Percentiles rank a stretch among this genome's conserved stretches.
These are phyloP conservation scores for Anthophora plumipes DNA, from an alignment of 2,888 invertebrate genomes.

Conservation along the genomic window DNA sequence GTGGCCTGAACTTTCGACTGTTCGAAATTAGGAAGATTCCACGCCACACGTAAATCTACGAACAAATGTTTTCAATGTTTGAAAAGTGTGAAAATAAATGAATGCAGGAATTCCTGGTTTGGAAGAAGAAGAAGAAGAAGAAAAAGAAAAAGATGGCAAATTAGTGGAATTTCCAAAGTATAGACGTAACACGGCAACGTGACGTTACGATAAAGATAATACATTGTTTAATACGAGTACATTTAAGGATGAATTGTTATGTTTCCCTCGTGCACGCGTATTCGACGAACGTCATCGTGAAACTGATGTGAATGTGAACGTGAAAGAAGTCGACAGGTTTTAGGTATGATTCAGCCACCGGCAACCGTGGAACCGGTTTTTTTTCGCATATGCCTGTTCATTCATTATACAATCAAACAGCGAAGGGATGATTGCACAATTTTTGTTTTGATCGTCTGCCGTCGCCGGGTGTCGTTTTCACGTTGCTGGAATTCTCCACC, in stretches of 20 bases:
- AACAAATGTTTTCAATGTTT: neutral
- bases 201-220: constrained; percentile 3
- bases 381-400: constrained; percentile 57
- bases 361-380: constrained; percentile 68
- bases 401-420: constrained; percentile 70
- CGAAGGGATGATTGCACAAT: constrained; percentile 65
- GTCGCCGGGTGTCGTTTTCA: constrained; percentile 6
- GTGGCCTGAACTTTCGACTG: neutral
- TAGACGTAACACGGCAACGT: neutral
- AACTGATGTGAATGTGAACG: constrained; percentile 28
- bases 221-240: neutral
- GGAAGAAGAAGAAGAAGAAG: too few species aligned
- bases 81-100: neutral
- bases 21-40: neutral
- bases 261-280: neutral
- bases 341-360: constrained; percentile 70
- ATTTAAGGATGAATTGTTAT: neutral
- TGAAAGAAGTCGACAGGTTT: constrained; percentile 62
- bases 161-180: constrained; percentile 31
- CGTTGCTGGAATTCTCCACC: neutral
- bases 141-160: neutral
- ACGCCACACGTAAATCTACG: neutral
- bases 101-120: neutral
- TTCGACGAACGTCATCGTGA: constrained; percentile 18
- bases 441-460: constrained; percentile 67